Evolutionary conservation across 1,140 invertebrate genomes (phyloP), one percentile per base, ranked within the genome.

Genomic region (Eubasilissa regina): DNA sequence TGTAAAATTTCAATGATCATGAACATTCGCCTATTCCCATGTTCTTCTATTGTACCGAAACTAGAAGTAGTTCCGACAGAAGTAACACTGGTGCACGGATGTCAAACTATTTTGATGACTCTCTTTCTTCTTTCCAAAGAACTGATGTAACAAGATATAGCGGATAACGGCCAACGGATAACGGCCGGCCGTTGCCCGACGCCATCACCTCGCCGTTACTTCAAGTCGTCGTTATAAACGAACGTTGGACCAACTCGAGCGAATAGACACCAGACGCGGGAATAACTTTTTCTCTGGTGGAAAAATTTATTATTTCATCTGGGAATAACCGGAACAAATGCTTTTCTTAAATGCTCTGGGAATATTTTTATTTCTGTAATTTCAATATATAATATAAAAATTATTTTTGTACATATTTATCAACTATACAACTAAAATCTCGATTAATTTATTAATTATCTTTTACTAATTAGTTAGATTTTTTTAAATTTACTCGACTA

Each of bases 41-140:
- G 17, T 58, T 21, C 8, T 8, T 58, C 17, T 58, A 58, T 21
- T 58, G 55, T 58, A 58, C 51, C 51, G 0, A 4, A 9, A n/a
- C 11, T 21, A 13, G 55, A 21, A 35, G 25, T 35, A 35, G 25
- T 7, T 19, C 7, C 11, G 9, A 6, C 55, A 19, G 55, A 58
- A 19, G n/a, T 56, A 68, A 78, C 75, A 78, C 53, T 56, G 68
- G 66, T 74, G 70, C 78, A 66, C 45, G 48, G 66, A 78, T 62
- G 80, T 81, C 80, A 81, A 81, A 81, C 80, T 81, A 81, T 81
- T 81, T 81, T 81, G 80, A 81, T 81, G 80, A 75, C 80, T 81
- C 55, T 51, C 76, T 81, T 81, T 75, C 70, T 80, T 77, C 75
- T 70, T 56, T 62, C 70, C 78, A 70, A 48, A 78, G 80, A 76